A percentile compares a stretch with the other conserved stretches of the same genome.
Conservation (phyloP, 1,140 invertebrate genomes). For the Drosophila ambigua region DNA sequence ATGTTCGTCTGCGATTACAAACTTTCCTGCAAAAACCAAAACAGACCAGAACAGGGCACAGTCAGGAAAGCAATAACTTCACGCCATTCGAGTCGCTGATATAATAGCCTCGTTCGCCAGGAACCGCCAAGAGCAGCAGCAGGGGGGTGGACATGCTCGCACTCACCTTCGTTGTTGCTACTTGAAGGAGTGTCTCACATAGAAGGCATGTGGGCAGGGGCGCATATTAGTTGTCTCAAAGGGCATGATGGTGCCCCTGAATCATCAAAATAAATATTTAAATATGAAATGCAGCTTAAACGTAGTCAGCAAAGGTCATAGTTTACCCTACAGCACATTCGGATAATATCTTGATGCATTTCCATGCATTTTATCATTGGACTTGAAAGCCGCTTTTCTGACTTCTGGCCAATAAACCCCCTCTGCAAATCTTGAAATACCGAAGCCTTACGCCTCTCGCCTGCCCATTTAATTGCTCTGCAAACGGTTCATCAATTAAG, state of each 20-base stretch:
- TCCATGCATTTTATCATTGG: neutral
- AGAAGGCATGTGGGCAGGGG: slow-evolving; percentile 10
- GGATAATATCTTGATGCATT: neutral
- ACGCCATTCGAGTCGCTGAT: slow-evolving; percentile 68
- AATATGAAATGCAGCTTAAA: slow-evolving; percentile 36
- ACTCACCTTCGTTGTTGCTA: neutral
- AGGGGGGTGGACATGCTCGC: neutral
- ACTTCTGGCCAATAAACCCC: slow-evolving; percentile 26
- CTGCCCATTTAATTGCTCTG: slow-evolving; percentile 51
- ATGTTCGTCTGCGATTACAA: slow-evolving; percentile 46
- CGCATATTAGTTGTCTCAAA: slow-evolving; percentile 18
- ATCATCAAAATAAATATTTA: slow-evolving; percentile 70
- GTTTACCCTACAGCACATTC: neutral
- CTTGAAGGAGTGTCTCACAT: slow-evolving; percentile 4
- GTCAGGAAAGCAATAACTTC: slow-evolving; percentile 78
- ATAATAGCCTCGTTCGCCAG: slow-evolving; percentile 73
- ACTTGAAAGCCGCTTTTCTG: slow-evolving; percentile 31
- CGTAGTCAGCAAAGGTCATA: slow-evolving; percentile 6
- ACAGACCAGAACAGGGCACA: slow-evolving; percentile 9
- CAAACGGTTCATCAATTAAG: slow-evolving; percentile 43
- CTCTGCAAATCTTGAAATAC: slow-evolving; percentile 28
- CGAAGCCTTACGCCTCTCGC: slow-evolving; percentile 12
- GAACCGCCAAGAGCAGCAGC: slow-evolving; percentile 8
- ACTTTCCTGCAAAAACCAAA: slow-evolving; percentile 57
- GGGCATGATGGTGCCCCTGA: slow-evolving; percentile 14